A percentile compares a stretch with the other conserved stretches of the same genome.
Evolutionary conservation across 2,113 vertebrate species (phyloP).

Genomic region (Bettongia penicillata): DNA sequence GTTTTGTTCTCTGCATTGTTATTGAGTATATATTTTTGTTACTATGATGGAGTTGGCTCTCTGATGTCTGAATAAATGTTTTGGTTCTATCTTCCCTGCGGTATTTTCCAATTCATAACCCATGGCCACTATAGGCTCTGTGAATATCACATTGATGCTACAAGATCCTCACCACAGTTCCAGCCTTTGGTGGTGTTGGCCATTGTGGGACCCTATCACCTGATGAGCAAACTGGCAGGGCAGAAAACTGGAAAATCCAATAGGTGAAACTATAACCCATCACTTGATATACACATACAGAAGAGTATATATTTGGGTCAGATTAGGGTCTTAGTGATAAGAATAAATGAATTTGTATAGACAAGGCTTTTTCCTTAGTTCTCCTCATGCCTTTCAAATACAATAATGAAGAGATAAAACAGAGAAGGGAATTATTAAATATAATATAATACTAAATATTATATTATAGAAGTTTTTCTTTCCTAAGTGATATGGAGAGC

Average conservation of each 20-base stretch:
- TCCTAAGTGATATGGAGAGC: neutral
- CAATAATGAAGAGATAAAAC: neutral
- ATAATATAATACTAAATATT: neutral
- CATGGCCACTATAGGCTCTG: too few relatives aligned
- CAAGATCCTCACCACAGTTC: neutral
- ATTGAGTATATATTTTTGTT: too few relatives aligned
- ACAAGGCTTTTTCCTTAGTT: neutral
- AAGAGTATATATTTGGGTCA: neutral
- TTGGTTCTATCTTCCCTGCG: too few relatives aligned
- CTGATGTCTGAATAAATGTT: too few relatives aligned
- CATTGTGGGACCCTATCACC: neutral
- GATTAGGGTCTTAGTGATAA: neutral
- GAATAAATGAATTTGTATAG: neutral
- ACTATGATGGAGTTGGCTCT: too few relatives aligned
- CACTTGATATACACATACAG: neutral
- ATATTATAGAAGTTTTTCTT: neutral
- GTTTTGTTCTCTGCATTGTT: too few relatives aligned
- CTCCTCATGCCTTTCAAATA: neutral
- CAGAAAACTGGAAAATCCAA: neutral
- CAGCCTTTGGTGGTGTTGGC: neutral
- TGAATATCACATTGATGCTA: too few relatives aligned
- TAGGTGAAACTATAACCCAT: neutral
- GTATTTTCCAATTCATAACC: too few relatives aligned
- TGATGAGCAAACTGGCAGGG: neutral
- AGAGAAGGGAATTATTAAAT: neutral